Evolutionary conservation across 1,140 invertebrate species (phyloP).

Genomic region (Anadara kagoshimensis): DNA sequence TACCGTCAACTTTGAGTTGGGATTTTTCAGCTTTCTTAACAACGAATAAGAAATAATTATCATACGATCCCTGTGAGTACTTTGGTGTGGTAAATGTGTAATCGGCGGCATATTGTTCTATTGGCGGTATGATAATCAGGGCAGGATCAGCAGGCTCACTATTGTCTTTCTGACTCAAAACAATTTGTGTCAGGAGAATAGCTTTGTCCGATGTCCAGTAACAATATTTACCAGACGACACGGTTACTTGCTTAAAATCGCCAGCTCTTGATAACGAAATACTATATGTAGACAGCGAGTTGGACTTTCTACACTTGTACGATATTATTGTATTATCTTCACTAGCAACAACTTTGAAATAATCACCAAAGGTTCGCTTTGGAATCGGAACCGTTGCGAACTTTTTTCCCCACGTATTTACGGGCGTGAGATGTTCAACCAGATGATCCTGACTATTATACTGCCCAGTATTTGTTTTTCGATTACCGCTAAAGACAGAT

Average conservation of each 20-base stretch:
- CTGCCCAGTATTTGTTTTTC: slow-evolving; percentile 34
- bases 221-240: slow-evolving; percentile 11
- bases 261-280: slow-evolving; percentile 18
- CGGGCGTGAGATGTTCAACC: slow-evolving; percentile 54
- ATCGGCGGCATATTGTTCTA: slow-evolving; percentile 41
- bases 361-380: slow-evolving; percentile 47
- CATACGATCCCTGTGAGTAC: slow-evolving; percentile 26
- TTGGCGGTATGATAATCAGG: slow-evolving; percentile 41
- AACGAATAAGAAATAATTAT: slow-evolving; percentile 41
- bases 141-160: slow-evolving; percentile 36
- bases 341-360: slow-evolving; percentile 47
- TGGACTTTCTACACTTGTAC: neutral
- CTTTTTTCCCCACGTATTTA: slow-evolving; percentile 53
- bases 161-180: slow-evolving; percentile 17
- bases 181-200: slow-evolving; percentile 16
- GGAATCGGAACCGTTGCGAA: slow-evolving; percentile 53
- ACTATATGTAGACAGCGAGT: neutral
- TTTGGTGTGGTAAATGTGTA: slow-evolving; percentile 43
- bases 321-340: slow-evolving; percentile 19
- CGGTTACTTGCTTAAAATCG: slow-evolving; percentile 6
- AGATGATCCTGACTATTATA: slow-evolving; percentile 51
- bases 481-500: slow-evolving; percentile 53
- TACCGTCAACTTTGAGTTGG: slow-evolving; percentile 20
- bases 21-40: slow-evolving; percentile 20
- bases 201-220: slow-evolving; percentile 16